Conservation (phyloP, 2,888 invertebrate species). For the Lomographa bimaculata region DNA sequence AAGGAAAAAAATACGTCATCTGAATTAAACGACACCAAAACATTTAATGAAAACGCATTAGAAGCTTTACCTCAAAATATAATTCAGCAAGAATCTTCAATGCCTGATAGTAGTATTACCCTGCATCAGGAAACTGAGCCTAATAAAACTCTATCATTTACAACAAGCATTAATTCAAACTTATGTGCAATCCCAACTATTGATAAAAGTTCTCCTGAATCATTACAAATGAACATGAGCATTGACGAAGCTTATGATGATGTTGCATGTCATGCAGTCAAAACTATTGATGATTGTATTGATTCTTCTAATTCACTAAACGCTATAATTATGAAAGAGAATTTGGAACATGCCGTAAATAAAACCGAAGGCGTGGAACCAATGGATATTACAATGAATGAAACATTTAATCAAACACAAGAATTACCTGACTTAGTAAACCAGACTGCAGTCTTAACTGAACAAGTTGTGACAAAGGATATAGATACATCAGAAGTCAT, state of each 20-base stretch:
- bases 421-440: conserved; percentile 41
- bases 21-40: too few species aligned
- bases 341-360: not conserved
- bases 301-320: not conserved
- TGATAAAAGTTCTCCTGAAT: too few species aligned
- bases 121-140: too few species aligned
- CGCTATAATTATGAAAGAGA: not conserved
- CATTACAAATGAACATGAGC: too few species aligned
- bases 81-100: too few species aligned
- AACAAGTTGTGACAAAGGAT: conserved; percentile 4
- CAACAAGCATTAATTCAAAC: too few species aligned
- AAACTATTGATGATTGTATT: conserved; percentile 16
- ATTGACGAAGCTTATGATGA: conserved; percentile 6
- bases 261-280: conserved; percentile 12
- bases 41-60: too few species aligned
- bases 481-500: not conserved
- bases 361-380: conserved; percentile 8
- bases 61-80: too few species aligned
- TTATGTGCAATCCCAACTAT: too few species aligned
- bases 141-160: too few species aligned
- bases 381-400: conserved; percentile 34
- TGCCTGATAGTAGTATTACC: too few species aligned
- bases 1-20: too few species aligned
- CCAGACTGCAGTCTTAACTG: conserved; percentile 26
- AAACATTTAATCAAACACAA: conserved; percentile 22